A percentile compares a stretch with the other conserved stretches of the same genome.
These are phyloP conservation scores for Mesochorus sp. DNA, from an alignment of 2,888 invertebrate species.

Conservation along the genomic window DNA sequence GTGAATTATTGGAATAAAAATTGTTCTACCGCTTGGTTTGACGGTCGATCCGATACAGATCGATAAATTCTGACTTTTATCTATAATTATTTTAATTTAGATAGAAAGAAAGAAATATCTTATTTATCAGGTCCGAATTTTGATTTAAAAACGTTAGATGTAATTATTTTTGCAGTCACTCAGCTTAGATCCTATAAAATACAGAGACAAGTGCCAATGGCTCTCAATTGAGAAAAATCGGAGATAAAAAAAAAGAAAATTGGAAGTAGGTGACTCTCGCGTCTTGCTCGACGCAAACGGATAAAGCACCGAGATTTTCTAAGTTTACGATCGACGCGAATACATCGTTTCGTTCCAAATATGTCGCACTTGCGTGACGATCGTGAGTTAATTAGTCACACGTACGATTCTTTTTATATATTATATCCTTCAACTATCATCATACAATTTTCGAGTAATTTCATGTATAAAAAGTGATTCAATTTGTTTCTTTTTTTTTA, in stretches of 20 bases:
- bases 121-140: too few relatives aligned
- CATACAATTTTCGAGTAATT: not conserved
- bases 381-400: conserved; percentile 52
- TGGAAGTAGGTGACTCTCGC: conserved; percentile 44
- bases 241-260: not conserved
- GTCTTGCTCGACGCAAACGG: conserved; percentile 12
- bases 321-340: conserved; percentile 47
- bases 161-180: too few relatives aligned
- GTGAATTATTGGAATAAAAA: not conserved
- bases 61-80: too few relatives aligned
- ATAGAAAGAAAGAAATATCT: too few relatives aligned
- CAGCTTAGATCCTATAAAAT: too few relatives aligned
- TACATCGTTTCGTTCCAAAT: conserved; percentile 58
- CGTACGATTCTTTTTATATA: conserved; percentile 26
- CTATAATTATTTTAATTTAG: too few relatives aligned
- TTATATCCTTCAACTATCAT: not conserved
- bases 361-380: conserved; percentile 53
- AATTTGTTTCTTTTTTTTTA: too few relatives aligned
- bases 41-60: too few relatives aligned
- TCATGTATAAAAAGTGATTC: too few relatives aligned
- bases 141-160: too few relatives aligned
- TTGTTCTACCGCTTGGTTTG: too few relatives aligned
- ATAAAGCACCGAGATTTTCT: not conserved
- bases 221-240: not conserved
- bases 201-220: not conserved